Evolutionary conservation across 2,797 vertebrate species (phyloP).

Genomic region (Hemitrygon akajei): DNA sequence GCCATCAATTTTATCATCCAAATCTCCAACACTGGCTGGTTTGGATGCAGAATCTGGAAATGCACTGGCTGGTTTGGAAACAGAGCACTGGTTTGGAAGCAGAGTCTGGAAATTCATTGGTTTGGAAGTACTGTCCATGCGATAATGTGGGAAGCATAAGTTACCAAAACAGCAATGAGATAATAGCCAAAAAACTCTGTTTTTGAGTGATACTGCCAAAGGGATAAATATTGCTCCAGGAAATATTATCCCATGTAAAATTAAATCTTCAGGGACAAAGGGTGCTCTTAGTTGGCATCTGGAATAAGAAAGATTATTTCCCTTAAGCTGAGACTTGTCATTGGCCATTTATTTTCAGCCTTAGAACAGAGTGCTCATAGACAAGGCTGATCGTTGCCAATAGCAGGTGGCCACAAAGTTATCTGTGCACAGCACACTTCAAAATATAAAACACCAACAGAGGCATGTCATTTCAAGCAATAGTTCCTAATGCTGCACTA

Average conservation of each 20-base stretch:
- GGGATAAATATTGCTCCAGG: not conserved
- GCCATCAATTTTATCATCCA: too few species aligned
- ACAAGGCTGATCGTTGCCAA: not conserved
- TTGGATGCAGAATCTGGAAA: too few species aligned
- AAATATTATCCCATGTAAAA: slow-evolving; percentile 4
- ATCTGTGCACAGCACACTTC: not conserved
- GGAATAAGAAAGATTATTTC: not conserved
- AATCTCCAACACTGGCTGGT: too few species aligned
- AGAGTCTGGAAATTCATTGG: too few species aligned
- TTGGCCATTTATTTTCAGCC: not conserved
- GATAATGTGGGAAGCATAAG: not conserved
- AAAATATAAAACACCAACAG: not conserved
- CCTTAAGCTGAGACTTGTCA: not conserved
- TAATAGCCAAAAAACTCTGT: not conserved
- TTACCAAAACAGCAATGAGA: not conserved
- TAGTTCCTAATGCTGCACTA: not conserved
- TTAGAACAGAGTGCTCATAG: not conserved
- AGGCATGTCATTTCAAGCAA: not conserved
- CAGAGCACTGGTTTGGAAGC: too few species aligned
- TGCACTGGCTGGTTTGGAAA: too few species aligned
- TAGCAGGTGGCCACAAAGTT: not conserved
- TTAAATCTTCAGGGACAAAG: not conserved
- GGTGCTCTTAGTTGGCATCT: too few species aligned
- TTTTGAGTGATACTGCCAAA: not conserved
- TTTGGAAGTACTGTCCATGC: too few species aligned